These are phyloP conservation scores for Pristiophorus japonicus DNA, from an alignment of 2,113 vertebrate species.

Conservation along the genomic window DNA sequence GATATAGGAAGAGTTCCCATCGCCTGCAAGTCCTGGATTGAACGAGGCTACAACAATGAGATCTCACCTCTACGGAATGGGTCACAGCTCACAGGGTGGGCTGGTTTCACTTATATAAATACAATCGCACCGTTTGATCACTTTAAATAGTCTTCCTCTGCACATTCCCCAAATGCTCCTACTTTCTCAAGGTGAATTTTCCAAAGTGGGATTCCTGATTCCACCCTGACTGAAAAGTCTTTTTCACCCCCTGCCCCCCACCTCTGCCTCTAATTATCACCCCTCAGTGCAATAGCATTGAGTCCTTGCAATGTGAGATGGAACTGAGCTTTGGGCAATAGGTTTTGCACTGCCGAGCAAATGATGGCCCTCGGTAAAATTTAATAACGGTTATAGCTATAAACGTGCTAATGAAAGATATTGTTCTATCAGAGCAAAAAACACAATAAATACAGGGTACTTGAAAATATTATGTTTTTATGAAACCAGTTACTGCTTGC, in stretches of 20 bases:
- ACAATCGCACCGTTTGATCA: neutral
- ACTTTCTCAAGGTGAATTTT: neutral
- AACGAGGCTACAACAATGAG: neutral
- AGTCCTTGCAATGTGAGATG: neutral
- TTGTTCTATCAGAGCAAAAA: neutral
- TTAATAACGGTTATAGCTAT: neutral
- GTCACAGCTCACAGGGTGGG: neutral
- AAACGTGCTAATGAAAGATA: neutral
- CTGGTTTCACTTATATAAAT: neutral
- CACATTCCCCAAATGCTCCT: neutral
- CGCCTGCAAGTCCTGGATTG: neutral
- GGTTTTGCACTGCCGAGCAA: neutral
- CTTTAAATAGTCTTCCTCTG: neutral
- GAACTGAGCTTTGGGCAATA: neutral
- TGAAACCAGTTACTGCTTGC: neutral
- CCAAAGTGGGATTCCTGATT: neutral
- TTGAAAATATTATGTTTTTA: neutral
- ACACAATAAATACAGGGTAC: neutral
- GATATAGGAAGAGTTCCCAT: neutral
- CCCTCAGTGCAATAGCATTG: neutral
- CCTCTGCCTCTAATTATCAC: neutral
- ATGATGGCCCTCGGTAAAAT: neutral
- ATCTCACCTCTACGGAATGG: neutral
- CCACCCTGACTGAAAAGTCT: neutral
- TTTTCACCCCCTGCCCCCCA: neutral